Evolutionary conservation across 1,140 invertebrate species (phyloP), one percentile per base, ranked within the genome.

Genomic region (Drosophila punjabiensis): DNA sequence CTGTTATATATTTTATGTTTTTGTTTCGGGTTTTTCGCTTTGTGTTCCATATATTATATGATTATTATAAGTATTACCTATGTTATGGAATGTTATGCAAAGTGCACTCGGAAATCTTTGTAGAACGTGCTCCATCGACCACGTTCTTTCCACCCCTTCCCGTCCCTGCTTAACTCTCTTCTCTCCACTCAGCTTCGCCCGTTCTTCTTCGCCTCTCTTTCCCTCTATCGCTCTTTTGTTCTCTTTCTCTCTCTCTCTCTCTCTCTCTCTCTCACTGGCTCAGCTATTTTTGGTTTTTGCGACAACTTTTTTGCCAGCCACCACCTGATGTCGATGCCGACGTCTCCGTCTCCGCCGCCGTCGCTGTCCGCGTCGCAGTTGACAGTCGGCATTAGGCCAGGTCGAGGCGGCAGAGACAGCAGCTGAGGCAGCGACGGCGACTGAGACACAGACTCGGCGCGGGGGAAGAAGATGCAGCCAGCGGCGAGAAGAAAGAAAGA

Each of bases 281-380:
- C 50, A 43, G 82, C 74, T 85, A 85, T 85, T 85, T 84, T 84
- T 81, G 82, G 82, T 83, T 71, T 71, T 61, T 45, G 62, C 80
- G 75, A 82, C 75, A 61, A 64, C 63, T 58, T 63, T 50, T 52
- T 71, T 76, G 55, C 59, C 61, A 80, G 71, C 82, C 69, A 74
- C 77, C 81, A 84, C 82, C 81, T 84, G 81, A 84, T 81, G 82
- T 83, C 43, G 45, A n/a, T 20, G 59, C 60, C 37, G 37, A n/a
- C 18, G 59, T 64, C 28, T 18, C 11, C 41, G 65, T 55, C 28
- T 18, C 11, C 41, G 65, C 48, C 43, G 43, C 52, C 5, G 63
- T 53, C 20, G 30, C 35, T 41, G 76, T 59, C 20, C n/a, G 18
- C 52, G 58, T 66, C 48, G 24, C 48, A 30, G 48, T 28, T n/a